Evolutionary conservation across 1,140 invertebrate species (phyloP).

Genomic region (Drosophila rufa): DNA sequence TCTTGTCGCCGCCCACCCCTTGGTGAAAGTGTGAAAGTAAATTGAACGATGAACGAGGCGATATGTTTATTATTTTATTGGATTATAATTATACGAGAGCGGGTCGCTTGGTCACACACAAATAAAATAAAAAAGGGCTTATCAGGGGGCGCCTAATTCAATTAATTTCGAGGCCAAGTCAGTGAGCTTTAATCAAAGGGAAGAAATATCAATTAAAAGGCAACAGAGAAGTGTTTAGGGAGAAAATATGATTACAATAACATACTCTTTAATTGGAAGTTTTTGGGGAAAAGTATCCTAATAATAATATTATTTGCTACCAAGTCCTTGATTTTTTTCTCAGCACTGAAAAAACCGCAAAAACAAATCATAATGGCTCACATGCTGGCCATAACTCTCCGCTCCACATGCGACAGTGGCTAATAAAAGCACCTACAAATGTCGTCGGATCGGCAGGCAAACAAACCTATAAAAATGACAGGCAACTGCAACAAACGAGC

Average conservation of each 20-base stretch:
- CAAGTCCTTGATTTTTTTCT: not conserved
- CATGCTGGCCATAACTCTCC: constrained; percentile 68
- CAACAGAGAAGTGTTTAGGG: not conserved
- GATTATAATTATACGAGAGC: constrained; percentile 71
- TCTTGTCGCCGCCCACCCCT: constrained; percentile 16
- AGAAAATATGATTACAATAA: not conserved
- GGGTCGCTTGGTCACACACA: constrained; percentile 5
- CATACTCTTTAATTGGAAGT: too few species aligned
- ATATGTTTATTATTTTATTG: constrained; percentile 82
- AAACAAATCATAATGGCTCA: constrained; percentile 78
- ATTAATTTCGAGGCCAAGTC: constrained; percentile 13
- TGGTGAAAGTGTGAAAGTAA: constrained; percentile 75
- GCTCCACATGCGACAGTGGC: constrained; percentile 61
- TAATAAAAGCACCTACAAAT: constrained; percentile 70
- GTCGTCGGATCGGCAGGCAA: constrained; percentile 56
- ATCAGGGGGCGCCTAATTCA: constrained; percentile 32
- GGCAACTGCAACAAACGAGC: constrained; percentile 80
- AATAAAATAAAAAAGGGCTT: constrained; percentile 33
- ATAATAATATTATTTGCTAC: not conserved
- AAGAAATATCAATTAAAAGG: not conserved
- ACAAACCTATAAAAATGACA: constrained; percentile 82
- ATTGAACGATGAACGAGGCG: constrained; percentile 67
- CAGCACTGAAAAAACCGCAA: constrained; percentile 32
- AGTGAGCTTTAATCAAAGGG: constrained; percentile 11
- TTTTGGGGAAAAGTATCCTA: too few species aligned